Evolutionary conservation across 2,797 vertebrate genomes (phyloP), one percentile per base, ranked within the genome.

Genomic region (Parambassis ranga): DNA sequence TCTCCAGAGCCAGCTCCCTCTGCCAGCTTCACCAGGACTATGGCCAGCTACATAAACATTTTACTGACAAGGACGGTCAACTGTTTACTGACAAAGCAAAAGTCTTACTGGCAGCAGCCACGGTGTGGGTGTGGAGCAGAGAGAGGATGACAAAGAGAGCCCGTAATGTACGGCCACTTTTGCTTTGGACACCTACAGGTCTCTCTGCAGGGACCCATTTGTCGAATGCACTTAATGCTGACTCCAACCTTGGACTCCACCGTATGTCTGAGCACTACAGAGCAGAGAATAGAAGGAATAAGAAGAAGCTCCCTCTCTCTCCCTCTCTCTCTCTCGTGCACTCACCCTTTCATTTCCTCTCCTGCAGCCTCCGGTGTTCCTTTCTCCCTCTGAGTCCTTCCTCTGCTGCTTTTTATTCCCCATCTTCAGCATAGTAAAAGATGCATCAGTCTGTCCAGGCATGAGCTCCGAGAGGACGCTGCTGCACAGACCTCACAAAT

Each of bases 71-170:
- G 92, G 92, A 92, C 92, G 90, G 92, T 92, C 92, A 82, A 86
- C 88, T 88, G 90, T 91, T 92, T 93, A 92, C 92, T 93, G 92
- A 93, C 91, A 24, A 92, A 92, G 92, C 91, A 92, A 84, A 93
- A 93, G 87, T 88, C 82, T 88, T 89, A 79, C 90, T 91, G 91
- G 89, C 89, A 91, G 71, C 63, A 73, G 73, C 53, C 65, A 55
- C 74, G 18, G 4, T 55, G 66, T 55, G 82, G 35, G 62, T 23
- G 75, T 57, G 75, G 18, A 23, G 55, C 19, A 35, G 53, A 33
- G 48, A 61, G 11, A 11, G 38, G 24, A 61, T 66, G 82, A 77
- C 74, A 72, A 63, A 85, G 77, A 70, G 55, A 64, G 59, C 19
- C 31, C 11, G 57, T 79, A 76, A 83, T 81, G 78, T 48, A 57